Percentiles rank a stretch among this genome's conserved stretches.
Conservation (phyloP, 2,888 invertebrate genomes). For the Adelphocoris suturalis region DNA sequence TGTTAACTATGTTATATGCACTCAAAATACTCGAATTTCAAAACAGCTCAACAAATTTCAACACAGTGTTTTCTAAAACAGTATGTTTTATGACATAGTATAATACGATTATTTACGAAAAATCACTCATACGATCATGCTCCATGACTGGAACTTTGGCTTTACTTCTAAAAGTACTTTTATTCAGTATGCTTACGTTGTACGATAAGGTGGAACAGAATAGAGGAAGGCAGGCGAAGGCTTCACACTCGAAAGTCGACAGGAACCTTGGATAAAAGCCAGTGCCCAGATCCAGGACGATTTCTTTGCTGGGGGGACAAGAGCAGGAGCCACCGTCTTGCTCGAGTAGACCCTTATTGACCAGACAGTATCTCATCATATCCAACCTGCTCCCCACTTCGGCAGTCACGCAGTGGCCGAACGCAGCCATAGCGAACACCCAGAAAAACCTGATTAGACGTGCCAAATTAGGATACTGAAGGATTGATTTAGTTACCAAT, state of each 20-base stretch:
- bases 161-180: no score
- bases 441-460: neutral
- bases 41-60: no score
- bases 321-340: neutral
- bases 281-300: conserved; percentile 75
- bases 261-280: conserved; percentile 77
- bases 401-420: neutral
- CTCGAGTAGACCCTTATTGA: conserved; percentile 16
- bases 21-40: no score
- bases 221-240: conserved; percentile 77
- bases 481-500: no score
- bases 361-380: conserved; percentile 25
- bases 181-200: conserved; percentile 68
- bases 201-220: conserved; percentile 77
- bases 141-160: no score
- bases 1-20: no score
- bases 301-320: conserved; percentile 40
- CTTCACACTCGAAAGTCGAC: conserved; percentile 77
- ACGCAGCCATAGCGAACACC: neutral
- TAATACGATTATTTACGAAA: no score
- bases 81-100: no score
- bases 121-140: no score
- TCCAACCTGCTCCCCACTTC: neutral
- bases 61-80: no score
- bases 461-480: neutral